Conservation (phyloP, 2,888 invertebrate genomes). For the Drosophila quasianomalipes region DNA sequence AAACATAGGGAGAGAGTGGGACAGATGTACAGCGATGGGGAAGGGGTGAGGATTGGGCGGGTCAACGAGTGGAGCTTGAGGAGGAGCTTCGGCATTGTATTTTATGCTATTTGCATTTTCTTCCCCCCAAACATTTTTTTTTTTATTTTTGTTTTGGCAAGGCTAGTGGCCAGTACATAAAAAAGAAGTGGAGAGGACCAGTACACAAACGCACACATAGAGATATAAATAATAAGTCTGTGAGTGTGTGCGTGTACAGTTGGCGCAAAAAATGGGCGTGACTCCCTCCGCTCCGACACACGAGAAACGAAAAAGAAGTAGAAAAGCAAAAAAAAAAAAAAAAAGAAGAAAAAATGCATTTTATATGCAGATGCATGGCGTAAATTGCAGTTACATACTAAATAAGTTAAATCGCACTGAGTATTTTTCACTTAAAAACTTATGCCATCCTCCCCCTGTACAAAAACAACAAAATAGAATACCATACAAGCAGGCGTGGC, state of each 20-base stretch:
- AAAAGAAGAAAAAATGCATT: slow-evolving; percentile 65
- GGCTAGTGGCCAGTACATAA: slow-evolving; percentile 71
- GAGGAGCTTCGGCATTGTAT: slow-evolving; percentile 70
- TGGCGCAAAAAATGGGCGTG: slow-evolving; percentile 73
- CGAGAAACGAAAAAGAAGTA: background rate
- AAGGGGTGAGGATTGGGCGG: slow-evolving; percentile 4
- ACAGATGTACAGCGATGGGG: background rate
- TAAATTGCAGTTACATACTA: slow-evolving; percentile 80
- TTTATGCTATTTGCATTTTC: slow-evolving; percentile 76
- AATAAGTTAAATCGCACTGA: slow-evolving; percentile 80
- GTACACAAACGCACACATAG: slow-evolving; percentile 43
- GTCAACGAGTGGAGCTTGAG: slow-evolving; percentile 57
- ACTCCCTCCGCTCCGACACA: slow-evolving; percentile 41
- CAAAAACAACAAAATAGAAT: slow-evolving; percentile 18
- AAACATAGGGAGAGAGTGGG: slow-evolving; percentile 5
- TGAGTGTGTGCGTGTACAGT: slow-evolving; percentile 31
- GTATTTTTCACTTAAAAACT: slow-evolving; percentile 79
- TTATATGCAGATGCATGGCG: slow-evolving; percentile 77
- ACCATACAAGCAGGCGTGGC: slow-evolving; percentile 23
- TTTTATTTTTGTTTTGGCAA: slow-evolving; percentile 71
- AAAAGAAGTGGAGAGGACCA: slow-evolving; percentile 67
- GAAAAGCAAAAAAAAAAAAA: background rate
- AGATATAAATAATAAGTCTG: slow-evolving; percentile 69
- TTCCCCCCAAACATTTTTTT: slow-evolving; percentile 7
- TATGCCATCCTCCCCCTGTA: background rate